Percentiles rank a stretch among this genome's conserved stretches.
Evolutionary conservation across 1,140 invertebrate genomes (phyloP).

Genomic region (Steinernema khuongi): DNA sequence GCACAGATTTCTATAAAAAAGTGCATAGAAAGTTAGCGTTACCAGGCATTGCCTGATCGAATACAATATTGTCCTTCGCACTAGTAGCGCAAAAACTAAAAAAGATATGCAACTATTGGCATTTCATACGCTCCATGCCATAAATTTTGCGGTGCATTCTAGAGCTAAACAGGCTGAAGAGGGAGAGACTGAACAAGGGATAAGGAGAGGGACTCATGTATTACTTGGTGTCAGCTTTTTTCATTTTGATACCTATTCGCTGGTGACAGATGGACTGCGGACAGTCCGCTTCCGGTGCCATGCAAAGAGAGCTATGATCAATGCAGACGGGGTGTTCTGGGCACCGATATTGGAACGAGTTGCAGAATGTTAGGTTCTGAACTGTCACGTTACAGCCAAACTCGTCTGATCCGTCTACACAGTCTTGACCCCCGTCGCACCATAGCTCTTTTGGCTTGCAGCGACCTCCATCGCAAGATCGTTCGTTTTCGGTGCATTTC

Average conservation of each 20-base stretch:
- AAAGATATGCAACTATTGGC: too few relatives aligned
- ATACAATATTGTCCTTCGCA: not conserved
- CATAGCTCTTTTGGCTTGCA: constrained; percentile 30
- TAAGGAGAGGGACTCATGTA: too few relatives aligned
- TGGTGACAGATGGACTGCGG: not conserved
- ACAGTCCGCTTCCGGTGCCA: not conserved
- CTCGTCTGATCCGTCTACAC: constrained; percentile 55
- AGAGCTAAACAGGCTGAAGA: not conserved
- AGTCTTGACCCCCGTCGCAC: constrained; percentile 49
- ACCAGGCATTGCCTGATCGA: too few relatives aligned
- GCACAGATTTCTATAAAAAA: constrained; percentile 25
- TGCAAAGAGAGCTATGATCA: not conserved
- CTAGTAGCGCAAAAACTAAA: too few relatives aligned
- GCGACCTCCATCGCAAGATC: constrained; percentile 37
- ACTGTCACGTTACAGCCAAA: constrained; percentile 44
- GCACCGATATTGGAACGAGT: not conserved
- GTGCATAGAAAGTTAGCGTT: not conserved
- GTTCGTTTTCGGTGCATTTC: constrained; percentile 20
- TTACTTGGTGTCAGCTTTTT: too few relatives aligned
- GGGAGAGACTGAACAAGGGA: too few relatives aligned
- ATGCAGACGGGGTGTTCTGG: not conserved
- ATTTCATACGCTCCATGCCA: too few relatives aligned
- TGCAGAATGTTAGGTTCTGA: not conserved
- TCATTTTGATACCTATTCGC: not conserved
- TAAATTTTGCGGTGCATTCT: too few relatives aligned